phyloP scores from a whole-genome alignment of 2,888 invertebrate genomes.

The Polyploca ridens region DNA sequence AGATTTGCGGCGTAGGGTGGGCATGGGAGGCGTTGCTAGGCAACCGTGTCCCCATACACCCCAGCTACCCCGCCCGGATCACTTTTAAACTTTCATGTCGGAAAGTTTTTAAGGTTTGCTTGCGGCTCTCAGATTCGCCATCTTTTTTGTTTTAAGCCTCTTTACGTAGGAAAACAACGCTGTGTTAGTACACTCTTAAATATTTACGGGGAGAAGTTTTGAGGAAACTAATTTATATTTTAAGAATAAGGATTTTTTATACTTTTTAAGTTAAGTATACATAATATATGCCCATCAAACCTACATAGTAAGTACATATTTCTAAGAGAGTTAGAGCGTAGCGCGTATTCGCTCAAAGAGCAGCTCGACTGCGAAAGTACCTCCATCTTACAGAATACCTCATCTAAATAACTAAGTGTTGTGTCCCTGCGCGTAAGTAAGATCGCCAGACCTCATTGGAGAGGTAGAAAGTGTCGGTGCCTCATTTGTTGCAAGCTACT shows the following conservation, averaged over 20 bases:
- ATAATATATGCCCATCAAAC: neutral
- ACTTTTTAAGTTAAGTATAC: neutral
- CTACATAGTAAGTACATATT: no score
- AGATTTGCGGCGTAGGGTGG: constrained; percentile 77
- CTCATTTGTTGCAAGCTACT: no score
- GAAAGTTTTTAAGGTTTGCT: constrained; percentile 83
- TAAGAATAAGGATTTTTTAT: neutral
- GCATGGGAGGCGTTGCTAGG: constrained; percentile 72
- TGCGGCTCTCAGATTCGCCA: constrained; percentile 75
- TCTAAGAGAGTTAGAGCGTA: no score
- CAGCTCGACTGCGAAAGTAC: no score
- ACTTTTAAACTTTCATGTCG: constrained; percentile 85
- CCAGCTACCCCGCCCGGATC: constrained; percentile 62
- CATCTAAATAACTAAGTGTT: no score
- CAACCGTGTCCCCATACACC: constrained; percentile 57
- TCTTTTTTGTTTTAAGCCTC: constrained; percentile 76
- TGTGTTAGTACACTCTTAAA: constrained; percentile 33
- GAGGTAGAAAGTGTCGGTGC: no score
- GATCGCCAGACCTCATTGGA: no score
- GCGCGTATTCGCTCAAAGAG: no score
- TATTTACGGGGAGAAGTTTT: constrained; percentile 26
- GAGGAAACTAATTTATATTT: neutral
- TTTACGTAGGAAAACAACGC: constrained; percentile 59
- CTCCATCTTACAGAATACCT: no score
- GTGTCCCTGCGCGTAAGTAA: no score